Evolutionary conservation across 2,113 vertebrate genomes (phyloP), one percentile per base, ranked within the genome.

Genomic region (Copsychus sechellarum): DNA sequence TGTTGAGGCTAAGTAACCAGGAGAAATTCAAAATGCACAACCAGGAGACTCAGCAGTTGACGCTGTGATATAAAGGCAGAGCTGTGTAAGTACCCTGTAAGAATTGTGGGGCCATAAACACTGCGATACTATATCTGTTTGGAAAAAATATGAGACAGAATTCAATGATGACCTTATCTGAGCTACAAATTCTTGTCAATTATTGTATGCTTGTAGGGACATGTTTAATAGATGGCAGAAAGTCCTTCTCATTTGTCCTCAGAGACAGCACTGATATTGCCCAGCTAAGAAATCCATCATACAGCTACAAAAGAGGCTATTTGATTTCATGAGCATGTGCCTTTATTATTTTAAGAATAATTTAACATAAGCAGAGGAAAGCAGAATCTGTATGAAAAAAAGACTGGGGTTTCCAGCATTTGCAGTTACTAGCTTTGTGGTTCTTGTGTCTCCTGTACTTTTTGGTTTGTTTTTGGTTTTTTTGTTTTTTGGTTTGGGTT

Each of bases 171-270:
- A 88, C 60, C 67, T 96, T 93, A 95, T 94, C 88, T 83, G 47
- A 94, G 88, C 92, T 70, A 94, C 93, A 95, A 88, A 95, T 95
- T 90, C 80, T 83, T 94, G 95, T 92, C 93, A 92, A 86, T 95
- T 96, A 93, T 64, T 88, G 45, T 65, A 67, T 92, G 79, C 88
- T 96, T 90, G 82, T 93, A 83, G 71, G 64, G 85, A 61, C 86
- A 61, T 57, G 60, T 94, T 93, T 95, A 96, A 86, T 78, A 93
- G 90, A 94, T 93, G 77, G 73, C 64, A 90, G 86, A 95, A 95
- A 93, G 76, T 93, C 92, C 60, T 94, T 82, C 79, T 84, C 82
- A 67, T 96, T 97, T 96, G 88, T 96, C 86, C 88, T 92, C 61
- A 65, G 82, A 94, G 93, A 81, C 88, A 95, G 69, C 8, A 0